Evolutionary conservation across 2,797 vertebrate genomes (phyloP).

Genomic region (Tangara arthus): DNA sequence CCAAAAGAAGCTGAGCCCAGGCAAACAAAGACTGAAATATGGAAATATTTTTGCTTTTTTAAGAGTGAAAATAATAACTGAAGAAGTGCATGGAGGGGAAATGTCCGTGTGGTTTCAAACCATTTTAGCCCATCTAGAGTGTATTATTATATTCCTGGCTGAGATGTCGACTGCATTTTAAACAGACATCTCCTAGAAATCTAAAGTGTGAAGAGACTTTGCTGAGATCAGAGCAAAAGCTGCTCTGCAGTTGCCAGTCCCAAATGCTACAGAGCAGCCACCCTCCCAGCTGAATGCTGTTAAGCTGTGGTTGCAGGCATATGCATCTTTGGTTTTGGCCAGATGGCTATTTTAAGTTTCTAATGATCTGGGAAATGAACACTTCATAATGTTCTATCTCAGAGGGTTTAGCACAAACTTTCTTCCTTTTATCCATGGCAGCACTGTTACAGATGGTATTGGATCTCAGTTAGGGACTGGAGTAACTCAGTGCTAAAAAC

Average conservation of each 20-base stretch:
- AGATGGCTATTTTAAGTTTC: conserved; percentile 35
- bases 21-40: background rate
- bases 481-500: background rate
- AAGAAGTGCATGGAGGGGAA: rapidly evolving
- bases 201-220: background rate
- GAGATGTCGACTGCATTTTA: background rate
- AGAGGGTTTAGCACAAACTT: conserved; percentile 12
- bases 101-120: background rate
- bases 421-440: background rate
- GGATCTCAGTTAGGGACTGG: background rate
- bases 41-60: background rate
- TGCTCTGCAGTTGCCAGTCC: background rate
- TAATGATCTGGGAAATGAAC: conserved; percentile 45
- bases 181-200: background rate
- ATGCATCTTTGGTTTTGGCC: background rate
- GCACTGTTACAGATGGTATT: background rate
- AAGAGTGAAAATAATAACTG: background rate
- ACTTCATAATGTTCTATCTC: background rate
- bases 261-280: background rate
- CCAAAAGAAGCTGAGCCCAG: background rate
- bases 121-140: background rate
- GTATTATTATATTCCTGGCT: background rate
- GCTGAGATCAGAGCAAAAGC: background rate
- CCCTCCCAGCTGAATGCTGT: background rate
- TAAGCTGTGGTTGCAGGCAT: background rate